Base-by-base conservation (phyloP, 1,140 invertebrate genomes). In the Drosophila virilis region DNA sequence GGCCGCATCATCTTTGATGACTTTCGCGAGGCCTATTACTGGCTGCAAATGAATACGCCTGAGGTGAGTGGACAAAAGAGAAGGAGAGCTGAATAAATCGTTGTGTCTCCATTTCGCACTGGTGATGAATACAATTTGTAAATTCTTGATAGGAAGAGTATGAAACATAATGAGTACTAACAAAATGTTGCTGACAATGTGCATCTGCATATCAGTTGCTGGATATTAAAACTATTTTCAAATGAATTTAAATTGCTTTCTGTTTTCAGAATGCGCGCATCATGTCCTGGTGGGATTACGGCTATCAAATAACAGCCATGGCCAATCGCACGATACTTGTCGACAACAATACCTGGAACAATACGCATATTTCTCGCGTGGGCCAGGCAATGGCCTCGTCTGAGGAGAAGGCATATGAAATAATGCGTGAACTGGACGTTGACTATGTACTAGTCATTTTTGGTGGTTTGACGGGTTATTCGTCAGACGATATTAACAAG, bases 211-310 rank as follows among this genome's bases (percentile, higher is more conserved):
- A 12, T 32, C 40, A 43, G 2, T 32, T 32, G 6, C 8, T 6
- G 8, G 2, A 8, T 22, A n/a, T 28, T 46, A 2, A 3, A 46
- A 8, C 4, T 32, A 50, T 28, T 7, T 50, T 32, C 12, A 50
- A 50, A 46, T 46, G 22, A 17, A 12, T 32, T 32, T 4, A 50
- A 12, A 6, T 33, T 46, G 6, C 6, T 17, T 59, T 2, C 1
- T n/a, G 9, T 13, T 78, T 45, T 5, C 43, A 97, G 96, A 96
- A 99, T 93, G 96, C 98, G 4, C 97, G 97, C 93, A 96, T 99
- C 42, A 99, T 99, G 98, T 99, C 98, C 1, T 99, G 98, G 98
- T 99, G 98, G 98, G 98, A 99, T 95, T 99, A 99, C 93, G 98
- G 98, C 6, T 99, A 99, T 93, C 98, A 99, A 93, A 99, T 99